phyloP scores from a whole-genome alignment of 2,113 vertebrate genomes.

The Aspiorhynchus laticeps region DNA sequence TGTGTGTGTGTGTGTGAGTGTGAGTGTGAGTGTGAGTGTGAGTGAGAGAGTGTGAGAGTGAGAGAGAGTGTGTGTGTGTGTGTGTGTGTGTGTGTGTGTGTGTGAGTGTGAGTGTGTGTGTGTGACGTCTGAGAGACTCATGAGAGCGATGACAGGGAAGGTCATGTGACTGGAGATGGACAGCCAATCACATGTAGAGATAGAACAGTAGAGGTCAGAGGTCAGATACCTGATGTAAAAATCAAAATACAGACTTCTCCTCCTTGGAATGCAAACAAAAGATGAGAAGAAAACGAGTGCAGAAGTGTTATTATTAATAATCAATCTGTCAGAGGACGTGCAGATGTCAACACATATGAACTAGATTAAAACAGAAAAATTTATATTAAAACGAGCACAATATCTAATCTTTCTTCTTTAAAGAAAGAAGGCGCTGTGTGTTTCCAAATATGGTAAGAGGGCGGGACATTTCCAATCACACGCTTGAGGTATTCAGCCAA shows the following conservation, averaged over 20 bases:
- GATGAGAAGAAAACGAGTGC: constrained; percentile 76
- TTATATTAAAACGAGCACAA: not conserved
- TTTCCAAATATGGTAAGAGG: no score
- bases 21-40: no score
- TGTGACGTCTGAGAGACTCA: no score
- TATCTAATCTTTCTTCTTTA: no score
- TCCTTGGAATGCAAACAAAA: constrained; percentile 85
- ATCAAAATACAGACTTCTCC: constrained; percentile 95
- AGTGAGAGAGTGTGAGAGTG: no score
- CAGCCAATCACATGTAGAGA: constrained; percentile 49
- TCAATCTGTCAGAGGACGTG: not conserved
- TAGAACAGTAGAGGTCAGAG: constrained; percentile 61
- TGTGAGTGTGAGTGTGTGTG: not conserved
- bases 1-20: not conserved
- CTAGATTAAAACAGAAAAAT: not conserved
- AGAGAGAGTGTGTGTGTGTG: no score
- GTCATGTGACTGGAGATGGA: constrained; percentile 53
- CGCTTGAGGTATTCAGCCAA: no score
- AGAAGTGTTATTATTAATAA: constrained; percentile 61
- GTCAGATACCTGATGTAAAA: constrained; percentile 91
- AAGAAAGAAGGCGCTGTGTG: no score
- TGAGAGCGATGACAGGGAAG: not conserved
- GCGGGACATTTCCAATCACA: no score
- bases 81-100: not conserved
- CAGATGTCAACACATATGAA: not conserved